A percentile compares a stretch with the other conserved stretches of the same genome.
These are phyloP conservation scores for Cordilura impudica DNA, from an alignment of 2,888 invertebrate genomes.

Conservation along the genomic window DNA sequence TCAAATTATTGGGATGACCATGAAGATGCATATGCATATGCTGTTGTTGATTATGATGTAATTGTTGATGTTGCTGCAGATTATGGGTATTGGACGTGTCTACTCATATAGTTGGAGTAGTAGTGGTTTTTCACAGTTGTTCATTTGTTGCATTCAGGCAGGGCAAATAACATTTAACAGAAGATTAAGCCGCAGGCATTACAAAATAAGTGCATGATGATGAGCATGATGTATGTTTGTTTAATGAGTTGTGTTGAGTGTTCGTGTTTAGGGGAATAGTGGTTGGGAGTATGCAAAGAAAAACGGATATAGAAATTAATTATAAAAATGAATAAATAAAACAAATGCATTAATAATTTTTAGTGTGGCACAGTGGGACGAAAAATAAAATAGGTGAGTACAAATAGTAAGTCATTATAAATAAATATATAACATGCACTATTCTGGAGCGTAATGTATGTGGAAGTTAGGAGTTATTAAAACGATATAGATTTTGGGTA, in stretches of 20 bases:
- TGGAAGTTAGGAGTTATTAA: too few relatives aligned
- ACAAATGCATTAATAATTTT: constrained; percentile 3
- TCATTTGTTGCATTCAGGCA: too few relatives aligned
- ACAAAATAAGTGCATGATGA: constrained; percentile 46
- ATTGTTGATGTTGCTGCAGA: constrained; percentile 68
- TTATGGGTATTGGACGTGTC: constrained; percentile 55
- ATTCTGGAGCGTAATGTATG: too few relatives aligned
- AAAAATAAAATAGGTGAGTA: background rate
- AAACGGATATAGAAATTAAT: background rate
- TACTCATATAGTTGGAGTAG: constrained; percentile 7
- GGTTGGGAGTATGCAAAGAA: background rate
- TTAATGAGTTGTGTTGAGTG: background rate
- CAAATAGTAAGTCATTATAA: too few relatives aligned
- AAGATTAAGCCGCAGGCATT: constrained; percentile 31
- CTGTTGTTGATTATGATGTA: constrained; percentile 60
- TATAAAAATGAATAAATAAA: background rate
- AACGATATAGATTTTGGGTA: too few relatives aligned
- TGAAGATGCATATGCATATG: constrained; percentile 63
- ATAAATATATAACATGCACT: too few relatives aligned
- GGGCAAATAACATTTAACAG: constrained; percentile 21
- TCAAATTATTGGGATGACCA: constrained; percentile 61
- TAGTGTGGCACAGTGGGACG: background rate
- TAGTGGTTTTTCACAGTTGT: too few relatives aligned
- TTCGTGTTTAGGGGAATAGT: background rate
- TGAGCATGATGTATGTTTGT: background rate